phyloP scores from a whole-genome alignment of 2,797 vertebrate genomes.

The Psittacula derbiana region DNA sequence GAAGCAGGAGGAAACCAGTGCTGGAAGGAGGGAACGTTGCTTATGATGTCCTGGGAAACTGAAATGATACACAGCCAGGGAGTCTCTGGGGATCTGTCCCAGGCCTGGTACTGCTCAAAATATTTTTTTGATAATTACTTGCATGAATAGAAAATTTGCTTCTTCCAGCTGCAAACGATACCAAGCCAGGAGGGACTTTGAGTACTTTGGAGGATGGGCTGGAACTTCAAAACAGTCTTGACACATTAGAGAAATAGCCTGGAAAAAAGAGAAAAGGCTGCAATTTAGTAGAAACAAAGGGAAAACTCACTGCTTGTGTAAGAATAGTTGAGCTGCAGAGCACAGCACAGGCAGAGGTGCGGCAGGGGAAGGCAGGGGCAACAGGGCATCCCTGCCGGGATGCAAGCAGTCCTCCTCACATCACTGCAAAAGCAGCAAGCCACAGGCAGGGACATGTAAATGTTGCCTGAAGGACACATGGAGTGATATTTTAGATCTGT shows the following conservation, averaged over 20 bases:
- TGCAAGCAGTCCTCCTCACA: fast-evolving
- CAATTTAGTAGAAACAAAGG: conserved; percentile 41
- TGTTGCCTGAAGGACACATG: fast-evolving
- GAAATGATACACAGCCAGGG: not conserved
- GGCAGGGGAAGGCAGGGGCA: not conserved
- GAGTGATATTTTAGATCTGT: fast-evolving
- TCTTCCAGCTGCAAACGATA: conserved; percentile 52
- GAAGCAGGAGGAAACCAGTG: not conserved
- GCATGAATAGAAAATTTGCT: conserved; percentile 53
- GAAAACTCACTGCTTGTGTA: conserved; percentile 17
- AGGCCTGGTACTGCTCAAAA: conserved; percentile 53
- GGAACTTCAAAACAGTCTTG: conserved; percentile 46
- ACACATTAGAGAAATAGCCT: not conserved
- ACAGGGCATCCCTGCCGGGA: not conserved
- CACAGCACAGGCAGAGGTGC: not conserved
- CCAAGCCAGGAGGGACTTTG: conserved; percentile 23
- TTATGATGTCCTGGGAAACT: not conserved
- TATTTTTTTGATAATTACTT: conserved; percentile 62
- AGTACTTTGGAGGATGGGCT: conserved; percentile 34
- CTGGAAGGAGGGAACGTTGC: not conserved
- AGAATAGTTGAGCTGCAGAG: not conserved
- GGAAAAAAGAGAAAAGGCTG: not conserved
- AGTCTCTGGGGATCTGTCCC: conserved; percentile 34
- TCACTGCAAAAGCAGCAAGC: not conserved
- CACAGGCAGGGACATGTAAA: not conserved